A percentile compares a stretch with the other conserved stretches of the same genome.
Evolutionary conservation across 2,113 vertebrate species (phyloP).

Genomic region (Acrocephalus kingi): DNA sequence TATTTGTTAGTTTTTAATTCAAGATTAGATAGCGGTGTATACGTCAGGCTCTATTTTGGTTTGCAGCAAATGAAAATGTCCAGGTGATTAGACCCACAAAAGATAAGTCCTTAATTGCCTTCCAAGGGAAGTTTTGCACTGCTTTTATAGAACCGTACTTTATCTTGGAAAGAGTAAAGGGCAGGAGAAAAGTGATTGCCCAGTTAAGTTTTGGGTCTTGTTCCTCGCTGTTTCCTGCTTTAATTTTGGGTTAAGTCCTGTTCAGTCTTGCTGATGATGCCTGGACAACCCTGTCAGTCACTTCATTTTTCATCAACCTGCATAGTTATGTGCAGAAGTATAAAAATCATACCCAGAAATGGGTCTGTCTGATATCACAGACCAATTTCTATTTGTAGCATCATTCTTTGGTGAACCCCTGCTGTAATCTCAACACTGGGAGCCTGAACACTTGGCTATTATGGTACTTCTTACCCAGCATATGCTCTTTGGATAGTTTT

Average conservation of each 20-base stretch:
- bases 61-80: not conserved
- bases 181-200: not conserved
- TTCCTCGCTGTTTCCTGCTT: not conserved
- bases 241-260: not conserved
- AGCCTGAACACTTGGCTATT: not conserved
- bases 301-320: rapidly evolving
- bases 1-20: not conserved
- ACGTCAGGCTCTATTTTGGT: not conserved
- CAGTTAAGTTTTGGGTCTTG: not conserved
- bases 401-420: not conserved
- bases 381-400: not conserved
- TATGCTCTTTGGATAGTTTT: not conserved
- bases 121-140: not conserved
- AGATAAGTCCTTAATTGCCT: not conserved
- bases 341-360: not conserved
- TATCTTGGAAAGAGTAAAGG: not conserved
- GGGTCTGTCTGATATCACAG: not conserved
- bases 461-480: not conserved
- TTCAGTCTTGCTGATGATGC: not conserved
- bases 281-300: rapidly evolving
- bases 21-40: not conserved
- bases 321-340: not conserved
- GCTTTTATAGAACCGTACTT: not conserved
- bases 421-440: not conserved
- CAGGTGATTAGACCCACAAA: not conserved